phyloP scores from a whole-genome alignment of 2,888 invertebrate species.

The Chironomus tentans region DNA sequence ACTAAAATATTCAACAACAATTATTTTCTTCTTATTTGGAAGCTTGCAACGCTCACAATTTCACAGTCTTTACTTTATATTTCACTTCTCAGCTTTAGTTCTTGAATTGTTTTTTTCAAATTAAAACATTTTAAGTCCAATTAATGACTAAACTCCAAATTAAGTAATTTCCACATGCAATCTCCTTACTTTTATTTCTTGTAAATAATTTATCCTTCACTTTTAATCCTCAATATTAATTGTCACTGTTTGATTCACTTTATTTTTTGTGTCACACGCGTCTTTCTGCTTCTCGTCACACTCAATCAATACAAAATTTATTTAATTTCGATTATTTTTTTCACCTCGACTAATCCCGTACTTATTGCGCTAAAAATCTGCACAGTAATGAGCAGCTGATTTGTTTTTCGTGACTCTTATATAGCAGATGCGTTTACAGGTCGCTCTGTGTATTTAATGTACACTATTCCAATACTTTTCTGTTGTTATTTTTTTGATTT shows the following conservation, averaged over 20 bases:
- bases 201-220: too few species aligned
- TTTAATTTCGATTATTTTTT: neutral
- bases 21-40: neutral
- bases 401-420: neutral
- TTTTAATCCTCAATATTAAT: too few species aligned
- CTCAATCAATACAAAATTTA: neutral
- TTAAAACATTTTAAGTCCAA: too few species aligned
- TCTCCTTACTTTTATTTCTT: too few species aligned
- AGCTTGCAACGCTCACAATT: too few species aligned
- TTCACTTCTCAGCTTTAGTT: too few species aligned
- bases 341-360: neutral
- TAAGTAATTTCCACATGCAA: too few species aligned
- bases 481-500: neutral
- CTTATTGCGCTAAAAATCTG: slow-evolving; percentile 16
- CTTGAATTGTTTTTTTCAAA: too few species aligned
- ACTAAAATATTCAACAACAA: neutral
- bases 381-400: slow-evolving; percentile 24
- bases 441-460: neutral
- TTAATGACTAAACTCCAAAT: too few species aligned
- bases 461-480: neutral
- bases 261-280: neutral
- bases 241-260: too few species aligned
- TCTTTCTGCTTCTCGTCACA: neutral
- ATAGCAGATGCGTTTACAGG: slow-evolving; percentile 16
- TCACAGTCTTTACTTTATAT: too few species aligned